Evolutionary conservation across 2,797 vertebrate species (phyloP).

Genomic region (Halcyon chelicuti): DNA sequence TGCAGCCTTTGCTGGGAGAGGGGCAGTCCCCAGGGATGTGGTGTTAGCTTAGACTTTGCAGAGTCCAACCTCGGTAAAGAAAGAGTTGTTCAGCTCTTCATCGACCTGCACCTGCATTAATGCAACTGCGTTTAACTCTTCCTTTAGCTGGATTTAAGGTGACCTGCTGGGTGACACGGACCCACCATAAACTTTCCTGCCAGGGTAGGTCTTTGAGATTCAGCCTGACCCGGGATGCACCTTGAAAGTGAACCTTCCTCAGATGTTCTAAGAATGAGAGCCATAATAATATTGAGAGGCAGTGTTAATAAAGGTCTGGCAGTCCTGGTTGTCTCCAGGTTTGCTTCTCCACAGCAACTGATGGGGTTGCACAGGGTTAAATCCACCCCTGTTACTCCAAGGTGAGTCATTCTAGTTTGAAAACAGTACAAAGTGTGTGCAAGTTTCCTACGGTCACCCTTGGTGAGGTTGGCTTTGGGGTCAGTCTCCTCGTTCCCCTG

Average conservation of each 20-base stretch:
- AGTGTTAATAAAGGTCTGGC: neutral
- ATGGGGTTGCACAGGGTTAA: accelerated
- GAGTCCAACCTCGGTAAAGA: neutral
- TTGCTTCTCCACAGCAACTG: neutral
- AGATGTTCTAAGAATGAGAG: neutral
- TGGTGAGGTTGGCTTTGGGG: neutral
- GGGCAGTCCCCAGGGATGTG: neutral
- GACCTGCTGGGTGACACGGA: neutral
- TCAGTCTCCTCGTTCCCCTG: neutral
- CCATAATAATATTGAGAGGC: neutral
- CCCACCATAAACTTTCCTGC: neutral
- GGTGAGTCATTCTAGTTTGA: neutral
- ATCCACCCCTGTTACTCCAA: neutral
- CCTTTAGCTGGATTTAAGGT: neutral
- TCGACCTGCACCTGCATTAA: neutral
- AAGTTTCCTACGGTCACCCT: neutral
- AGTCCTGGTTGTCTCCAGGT: neutral
- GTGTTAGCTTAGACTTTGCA: neutral
- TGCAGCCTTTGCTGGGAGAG: neutral
- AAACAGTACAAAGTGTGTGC: neutral
- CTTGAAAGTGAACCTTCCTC: neutral
- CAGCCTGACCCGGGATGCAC: neutral
- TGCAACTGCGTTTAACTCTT: neutral
- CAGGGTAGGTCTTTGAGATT: neutral
- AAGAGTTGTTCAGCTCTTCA: neutral